Evolutionary conservation across 2,888 invertebrate species (phyloP), one percentile per base, ranked within the genome.

Genomic region (Tetragnatha montana): DNA sequence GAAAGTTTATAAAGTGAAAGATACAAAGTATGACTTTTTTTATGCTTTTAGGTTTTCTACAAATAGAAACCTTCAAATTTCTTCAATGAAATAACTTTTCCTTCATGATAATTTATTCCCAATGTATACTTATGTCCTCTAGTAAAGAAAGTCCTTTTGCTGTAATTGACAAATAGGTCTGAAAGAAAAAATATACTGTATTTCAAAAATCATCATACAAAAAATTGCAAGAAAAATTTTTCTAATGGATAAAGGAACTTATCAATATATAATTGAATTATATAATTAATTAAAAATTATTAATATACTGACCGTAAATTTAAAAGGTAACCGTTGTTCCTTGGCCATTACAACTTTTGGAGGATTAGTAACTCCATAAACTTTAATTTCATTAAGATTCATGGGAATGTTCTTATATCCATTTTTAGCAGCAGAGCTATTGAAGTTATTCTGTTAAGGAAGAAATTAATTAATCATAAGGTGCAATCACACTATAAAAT

Each of bases 341-440:
- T 87, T 87, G 14, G 75, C 35, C 8, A 75, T 76, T 21, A 81
- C 87, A 75, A 22, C 35, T 7, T 10, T 7, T 21, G 81, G 69
- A 47, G 51, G 69, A 35, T 71, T 21, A 21, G 14, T 8, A 60
- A 87, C 8, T 75, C 87, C 87, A 69, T 75, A 87, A 8, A 81
- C n/a, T 69, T 76, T 81, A 49, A 87, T 75, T 81, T 81, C 87
- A 81, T 87, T 75, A 49, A 87, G 35, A 76, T 70, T 22, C 81
- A 87, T 81, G 8, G 74, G n/a, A 19, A 21, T 50, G 12, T 73
- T 22, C 35, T 4, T 35, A 49, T 75, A 87, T 47, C 73, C 75
- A 10, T 17, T 12, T 19, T 81, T 69, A 49, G 0, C 68, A 6
- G 75, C 7, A 17, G 69, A 75, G 50, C 21, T 81, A 8, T 47